phyloP scores from a whole-genome alignment of 2,113 vertebrate species.

The Cnemophilus loriae region DNA sequence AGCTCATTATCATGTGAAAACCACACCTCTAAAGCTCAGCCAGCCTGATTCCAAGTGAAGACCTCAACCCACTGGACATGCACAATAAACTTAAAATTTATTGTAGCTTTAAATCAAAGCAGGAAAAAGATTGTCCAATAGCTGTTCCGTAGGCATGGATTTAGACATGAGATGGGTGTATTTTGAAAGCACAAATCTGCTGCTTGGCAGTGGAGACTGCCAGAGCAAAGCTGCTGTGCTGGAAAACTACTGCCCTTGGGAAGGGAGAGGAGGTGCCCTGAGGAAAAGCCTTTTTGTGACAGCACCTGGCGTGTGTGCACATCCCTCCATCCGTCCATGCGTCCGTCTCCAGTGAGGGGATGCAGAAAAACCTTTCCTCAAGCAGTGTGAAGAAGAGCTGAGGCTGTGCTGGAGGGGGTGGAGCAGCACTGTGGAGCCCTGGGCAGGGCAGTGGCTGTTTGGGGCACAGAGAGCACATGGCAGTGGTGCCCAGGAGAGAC shows the following conservation, averaged over 20 bases:
- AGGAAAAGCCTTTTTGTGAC: not conserved
- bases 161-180: not conserved
- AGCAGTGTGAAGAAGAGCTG: rapidly evolving
- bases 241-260: not conserved
- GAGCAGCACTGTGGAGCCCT: rapidly evolving
- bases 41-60: not conserved
- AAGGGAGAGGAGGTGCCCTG: not conserved
- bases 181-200: not conserved
- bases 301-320: not conserved
- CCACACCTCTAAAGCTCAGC: not conserved
- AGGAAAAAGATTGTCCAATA: not conserved
- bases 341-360: not conserved
- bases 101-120: not conserved
- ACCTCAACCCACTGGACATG: not conserved
- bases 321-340: not conserved
- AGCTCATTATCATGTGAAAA: not conserved
- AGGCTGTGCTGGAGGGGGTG: not conserved
- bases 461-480: not conserved
- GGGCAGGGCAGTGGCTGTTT: not conserved
- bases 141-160: too few species aligned
- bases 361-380: not conserved
- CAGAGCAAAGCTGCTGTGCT: not conserved
- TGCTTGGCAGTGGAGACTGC: not conserved
- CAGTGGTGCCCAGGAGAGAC: not conserved
- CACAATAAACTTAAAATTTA: not conserved